phyloP scores from a whole-genome alignment of 1,140 invertebrate genomes.

The Sinonovacula constricta region DNA sequence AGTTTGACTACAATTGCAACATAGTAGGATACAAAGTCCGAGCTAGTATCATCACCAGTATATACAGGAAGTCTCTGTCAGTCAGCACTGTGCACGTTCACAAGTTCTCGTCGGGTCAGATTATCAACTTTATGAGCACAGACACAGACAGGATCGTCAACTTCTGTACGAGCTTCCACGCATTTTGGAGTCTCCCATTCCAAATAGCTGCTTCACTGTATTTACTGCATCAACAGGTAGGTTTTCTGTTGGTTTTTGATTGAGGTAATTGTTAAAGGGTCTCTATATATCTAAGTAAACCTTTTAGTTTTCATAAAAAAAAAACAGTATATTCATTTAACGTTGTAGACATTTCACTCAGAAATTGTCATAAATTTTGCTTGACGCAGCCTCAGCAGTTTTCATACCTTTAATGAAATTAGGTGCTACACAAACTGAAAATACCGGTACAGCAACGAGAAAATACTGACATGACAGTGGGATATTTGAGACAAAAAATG shows the following conservation, averaged over 20 bases:
- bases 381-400: too few species aligned
- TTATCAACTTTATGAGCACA: conserved; percentile 98
- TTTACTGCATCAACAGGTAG: conserved; percentile 86
- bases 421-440: too few species aligned
- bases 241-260: conserved; percentile 72
- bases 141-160: conserved; percentile 97
- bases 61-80: conserved; percentile 89
- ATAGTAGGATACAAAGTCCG: conserved; percentile 92
- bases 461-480: too few species aligned
- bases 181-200: conserved; percentile 97
- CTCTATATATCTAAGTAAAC: neutral
- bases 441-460: too few species aligned
- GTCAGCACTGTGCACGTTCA: conserved; percentile 67
- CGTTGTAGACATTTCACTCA: too few species aligned
- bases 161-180: conserved; percentile 96
- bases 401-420: too few species aligned
- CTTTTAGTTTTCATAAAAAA: neutral
- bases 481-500: too few species aligned
- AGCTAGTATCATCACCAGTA: conserved; percentile 88
- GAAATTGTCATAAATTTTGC: too few species aligned
- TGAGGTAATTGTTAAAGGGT: neutral
- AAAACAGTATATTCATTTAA: neutral
- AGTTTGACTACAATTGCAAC: conserved; percentile 95
- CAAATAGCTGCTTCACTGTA: conserved; percentile 81
- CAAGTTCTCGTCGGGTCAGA: conserved; percentile 88